These are phyloP conservation scores for Diglossa cyanea DNA, from an alignment of 2,797 vertebrate genomes.

Conservation along the genomic window DNA sequence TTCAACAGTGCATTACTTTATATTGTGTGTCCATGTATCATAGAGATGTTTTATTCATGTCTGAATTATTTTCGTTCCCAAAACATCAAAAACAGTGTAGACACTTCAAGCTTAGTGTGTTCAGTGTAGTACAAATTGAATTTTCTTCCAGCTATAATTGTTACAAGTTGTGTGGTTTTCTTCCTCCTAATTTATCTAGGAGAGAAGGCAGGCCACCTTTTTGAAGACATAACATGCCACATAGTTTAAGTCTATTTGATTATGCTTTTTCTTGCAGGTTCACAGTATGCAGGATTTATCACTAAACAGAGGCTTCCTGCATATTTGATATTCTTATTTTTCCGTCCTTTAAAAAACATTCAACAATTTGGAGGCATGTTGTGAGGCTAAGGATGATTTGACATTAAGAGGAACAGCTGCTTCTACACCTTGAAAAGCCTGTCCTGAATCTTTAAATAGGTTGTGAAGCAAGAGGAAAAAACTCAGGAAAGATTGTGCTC, in stretches of 20 bases:
- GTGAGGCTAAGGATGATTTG: background rate
- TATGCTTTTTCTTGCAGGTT: background rate
- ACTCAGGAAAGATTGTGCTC: background rate
- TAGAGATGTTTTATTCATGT: background rate
- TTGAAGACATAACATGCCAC: background rate
- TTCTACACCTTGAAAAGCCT: background rate
- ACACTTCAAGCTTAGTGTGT: background rate
- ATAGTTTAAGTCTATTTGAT: background rate
- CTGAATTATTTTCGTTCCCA: background rate
- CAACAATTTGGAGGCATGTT: background rate
- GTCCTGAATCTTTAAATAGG: background rate
- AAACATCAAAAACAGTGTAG: background rate
- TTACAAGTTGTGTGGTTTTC: background rate
- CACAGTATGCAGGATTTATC: background rate
- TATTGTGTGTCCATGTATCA: background rate
- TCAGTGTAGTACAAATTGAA: background rate
- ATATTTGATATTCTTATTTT: background rate
- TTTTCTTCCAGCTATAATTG: background rate
- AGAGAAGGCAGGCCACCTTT: background rate
- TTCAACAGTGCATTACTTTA: background rate
- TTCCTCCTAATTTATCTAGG: background rate
- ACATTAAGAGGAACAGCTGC: background rate
- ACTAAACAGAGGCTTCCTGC: background rate
- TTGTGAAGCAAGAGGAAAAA: background rate
- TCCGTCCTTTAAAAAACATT: background rate